Evolutionary conservation across 2,888 invertebrate species (phyloP).

Genomic region (Lochmaea capreae): DNA sequence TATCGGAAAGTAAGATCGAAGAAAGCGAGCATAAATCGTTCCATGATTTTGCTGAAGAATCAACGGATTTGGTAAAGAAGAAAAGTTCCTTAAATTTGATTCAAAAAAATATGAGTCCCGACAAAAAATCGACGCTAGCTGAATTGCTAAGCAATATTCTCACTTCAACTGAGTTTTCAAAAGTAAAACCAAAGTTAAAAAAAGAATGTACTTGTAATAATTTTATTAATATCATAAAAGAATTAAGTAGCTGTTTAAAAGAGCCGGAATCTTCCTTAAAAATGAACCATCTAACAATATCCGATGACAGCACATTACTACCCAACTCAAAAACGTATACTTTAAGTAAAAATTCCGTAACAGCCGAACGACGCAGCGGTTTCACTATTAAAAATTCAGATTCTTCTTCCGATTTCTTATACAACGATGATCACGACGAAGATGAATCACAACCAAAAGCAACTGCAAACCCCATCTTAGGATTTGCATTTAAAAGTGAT

Average conservation of each 20-base stretch:
- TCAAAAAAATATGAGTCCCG: background rate
- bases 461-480: constrained; percentile 26
- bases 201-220: background rate
- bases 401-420: constrained; percentile 34
- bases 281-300: constrained; percentile 3
- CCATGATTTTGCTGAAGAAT: constrained; percentile 4
- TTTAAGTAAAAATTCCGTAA: background rate
- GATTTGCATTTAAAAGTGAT: constrained; percentile 28
- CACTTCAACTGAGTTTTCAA: background rate
- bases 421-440: constrained; percentile 18
- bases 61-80: background rate
- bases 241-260: background rate
- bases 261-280: background rate
- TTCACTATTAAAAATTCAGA: constrained; percentile 7
- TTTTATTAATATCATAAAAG: background rate
- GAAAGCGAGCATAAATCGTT: background rate
- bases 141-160: background rate
- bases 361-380: constrained; percentile 40
- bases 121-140: background rate
- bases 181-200: background rate
- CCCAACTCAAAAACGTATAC: background rate
- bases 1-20: constrained; percentile 6
- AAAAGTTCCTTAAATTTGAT: background rate
- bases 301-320: background rate
- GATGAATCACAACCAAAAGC: background rate